Evolutionary conservation across 2,888 invertebrate genomes (phyloP).

Genomic region (Stenurella melanura): DNA sequence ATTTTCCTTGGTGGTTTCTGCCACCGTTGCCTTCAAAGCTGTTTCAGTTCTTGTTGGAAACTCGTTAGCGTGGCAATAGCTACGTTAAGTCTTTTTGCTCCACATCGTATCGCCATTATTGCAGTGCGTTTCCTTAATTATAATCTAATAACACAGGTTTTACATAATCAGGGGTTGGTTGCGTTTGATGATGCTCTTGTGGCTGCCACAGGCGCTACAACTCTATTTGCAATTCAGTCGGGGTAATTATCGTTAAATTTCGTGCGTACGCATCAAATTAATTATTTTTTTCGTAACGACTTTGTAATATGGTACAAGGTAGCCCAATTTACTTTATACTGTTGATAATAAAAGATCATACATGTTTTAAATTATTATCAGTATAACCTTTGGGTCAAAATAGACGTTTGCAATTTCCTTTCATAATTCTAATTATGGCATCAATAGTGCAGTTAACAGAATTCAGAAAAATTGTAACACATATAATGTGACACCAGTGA

Average conservation of each 20-base stretch:
- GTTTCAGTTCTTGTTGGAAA: slow-evolving; percentile 58
- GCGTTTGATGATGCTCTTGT: slow-evolving; percentile 55
- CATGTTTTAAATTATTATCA: too few species aligned
- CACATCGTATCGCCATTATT: slow-evolving; percentile 61
- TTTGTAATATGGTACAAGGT: neutral
- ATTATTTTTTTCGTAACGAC: slow-evolving; percentile 19
- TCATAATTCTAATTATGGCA: too few species aligned
- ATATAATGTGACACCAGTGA: too few species aligned
- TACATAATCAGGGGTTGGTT: slow-evolving; percentile 60
- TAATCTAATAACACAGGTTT: slow-evolving; percentile 63
- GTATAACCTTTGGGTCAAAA: too few species aligned
- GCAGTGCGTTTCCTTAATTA: slow-evolving; percentile 64
- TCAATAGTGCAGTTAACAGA: too few species aligned
- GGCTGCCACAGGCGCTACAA: slow-evolving; percentile 44
- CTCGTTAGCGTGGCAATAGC: slow-evolving; percentile 57
- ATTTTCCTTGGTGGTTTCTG: slow-evolving; percentile 9
- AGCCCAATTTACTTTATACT: neutral
- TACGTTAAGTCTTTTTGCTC: slow-evolving; percentile 57
- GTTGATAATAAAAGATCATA: neutral
- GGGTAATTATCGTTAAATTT: slow-evolving; percentile 48
- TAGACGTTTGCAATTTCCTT: too few species aligned
- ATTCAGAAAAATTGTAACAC: too few species aligned
- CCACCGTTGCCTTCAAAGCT: slow-evolving; percentile 55
- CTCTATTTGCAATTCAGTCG: slow-evolving; percentile 54
- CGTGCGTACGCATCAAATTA: slow-evolving; percentile 29